Conservation (phyloP, 2,797 vertebrate genomes). For the Amniataba percoides region DNA sequence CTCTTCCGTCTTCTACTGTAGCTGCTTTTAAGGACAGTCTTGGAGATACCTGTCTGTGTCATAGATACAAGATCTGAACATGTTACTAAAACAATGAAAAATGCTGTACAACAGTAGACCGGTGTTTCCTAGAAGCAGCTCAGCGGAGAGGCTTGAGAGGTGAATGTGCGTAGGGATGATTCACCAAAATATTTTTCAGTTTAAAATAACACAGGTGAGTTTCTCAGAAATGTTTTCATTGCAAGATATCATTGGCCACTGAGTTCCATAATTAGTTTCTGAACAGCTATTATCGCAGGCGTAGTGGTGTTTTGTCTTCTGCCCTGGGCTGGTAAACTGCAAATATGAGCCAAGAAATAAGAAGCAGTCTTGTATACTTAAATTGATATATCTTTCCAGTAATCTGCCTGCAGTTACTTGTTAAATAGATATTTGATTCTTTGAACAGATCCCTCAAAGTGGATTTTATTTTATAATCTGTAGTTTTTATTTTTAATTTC, state of each 20-base stretch:
- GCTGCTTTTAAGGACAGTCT: neutral
- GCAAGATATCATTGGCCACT: neutral
- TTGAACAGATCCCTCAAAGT: neutral
- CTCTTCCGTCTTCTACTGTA: neutral
- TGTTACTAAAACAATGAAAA: neutral
- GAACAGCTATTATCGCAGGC: neutral
- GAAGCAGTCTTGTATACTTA: too few relatives aligned
- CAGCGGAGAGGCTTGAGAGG: neutral
- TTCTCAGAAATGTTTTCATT: slow-evolving; percentile 6
- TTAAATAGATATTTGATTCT: neutral
- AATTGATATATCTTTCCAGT: too few relatives aligned
- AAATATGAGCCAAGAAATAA: too few relatives aligned
- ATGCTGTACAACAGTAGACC: neutral
- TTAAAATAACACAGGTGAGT: neutral
- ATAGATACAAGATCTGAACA: neutral
- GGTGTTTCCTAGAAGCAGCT: slow-evolving; percentile 14
- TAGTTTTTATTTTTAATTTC: neutral
- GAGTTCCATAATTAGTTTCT: neutral
- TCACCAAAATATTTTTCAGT: slow-evolving; percentile 16
- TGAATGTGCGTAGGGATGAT: slow-evolving; percentile 3
- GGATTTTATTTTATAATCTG: neutral
- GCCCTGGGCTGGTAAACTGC: too few relatives aligned
- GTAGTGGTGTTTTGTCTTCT: neutral
- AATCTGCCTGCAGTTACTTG: too few relatives aligned
- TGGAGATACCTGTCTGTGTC: neutral